Conservation (phyloP, 2,888 invertebrate genomes). For the Thereva unica region DNA sequence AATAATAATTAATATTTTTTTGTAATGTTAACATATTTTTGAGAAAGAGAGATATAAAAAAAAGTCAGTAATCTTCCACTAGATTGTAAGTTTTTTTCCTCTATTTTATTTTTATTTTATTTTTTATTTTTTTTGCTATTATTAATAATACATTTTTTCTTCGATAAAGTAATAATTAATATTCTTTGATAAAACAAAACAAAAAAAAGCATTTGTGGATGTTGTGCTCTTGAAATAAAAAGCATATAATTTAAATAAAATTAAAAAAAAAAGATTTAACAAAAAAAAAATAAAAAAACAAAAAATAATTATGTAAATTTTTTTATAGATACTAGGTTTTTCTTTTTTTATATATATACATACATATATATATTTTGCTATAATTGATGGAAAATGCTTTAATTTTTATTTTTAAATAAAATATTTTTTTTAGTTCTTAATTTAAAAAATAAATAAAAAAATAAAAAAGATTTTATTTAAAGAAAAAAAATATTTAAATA, state of each 20-base stretch:
- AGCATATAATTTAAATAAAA: neutral
- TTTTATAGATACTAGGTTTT: too few species aligned
- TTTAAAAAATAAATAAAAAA: constrained; percentile 5
- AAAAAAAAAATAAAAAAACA: neutral
- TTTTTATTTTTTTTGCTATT: constrained; percentile 9
- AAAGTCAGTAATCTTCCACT: constrained; percentile 33
- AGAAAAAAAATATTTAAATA: neutral
- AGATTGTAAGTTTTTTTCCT: constrained; percentile 21
- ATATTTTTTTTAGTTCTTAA: too few species aligned
- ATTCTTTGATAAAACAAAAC: neutral
- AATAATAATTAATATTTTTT: constrained; percentile 7
- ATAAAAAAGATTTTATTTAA: constrained; percentile 2
- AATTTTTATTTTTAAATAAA: constrained; percentile 15
- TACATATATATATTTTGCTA: neutral
- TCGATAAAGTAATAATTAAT: neutral
- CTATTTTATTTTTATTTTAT: neutral
- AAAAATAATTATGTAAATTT: neutral
- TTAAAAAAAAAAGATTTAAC: neutral
- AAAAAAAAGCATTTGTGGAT: neutral
- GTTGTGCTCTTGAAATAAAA: neutral
- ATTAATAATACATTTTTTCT: neutral
- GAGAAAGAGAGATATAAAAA: constrained; percentile 5
- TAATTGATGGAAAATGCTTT: constrained; percentile 20
- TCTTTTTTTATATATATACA: too few species aligned
- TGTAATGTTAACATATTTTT: constrained; percentile 5